Evolutionary conservation across 2,888 invertebrate genomes (phyloP).

Genomic region (Dinocampus coccinellae): DNA sequence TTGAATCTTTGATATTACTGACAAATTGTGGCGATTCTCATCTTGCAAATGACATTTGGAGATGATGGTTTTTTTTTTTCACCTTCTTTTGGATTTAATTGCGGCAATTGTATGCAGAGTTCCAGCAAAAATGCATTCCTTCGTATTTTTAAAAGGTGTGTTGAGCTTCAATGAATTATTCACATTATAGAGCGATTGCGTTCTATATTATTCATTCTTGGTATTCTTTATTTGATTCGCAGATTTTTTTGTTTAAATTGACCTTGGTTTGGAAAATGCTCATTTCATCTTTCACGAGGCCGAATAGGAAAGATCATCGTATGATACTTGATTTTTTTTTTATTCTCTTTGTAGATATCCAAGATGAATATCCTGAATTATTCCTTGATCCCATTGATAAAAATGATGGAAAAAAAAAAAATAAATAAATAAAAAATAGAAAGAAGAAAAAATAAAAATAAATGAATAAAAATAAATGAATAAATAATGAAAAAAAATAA

Average conservation of each 20-base stretch:
- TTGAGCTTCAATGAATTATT: not conserved
- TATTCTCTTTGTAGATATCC: too few relatives aligned
- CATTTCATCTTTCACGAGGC: not conserved
- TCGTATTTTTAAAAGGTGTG: conserved; percentile 45
- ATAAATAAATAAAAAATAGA: conserved; percentile 14
- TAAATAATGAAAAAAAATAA: conserved; percentile 21
- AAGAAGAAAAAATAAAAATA: conserved; percentile 33
- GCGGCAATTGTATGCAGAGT: conserved; percentile 51
- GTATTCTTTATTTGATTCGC: not conserved
- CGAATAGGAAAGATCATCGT: too few relatives aligned
- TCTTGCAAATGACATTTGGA: too few relatives aligned
- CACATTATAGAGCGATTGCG: not conserved
- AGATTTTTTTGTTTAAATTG: not conserved
- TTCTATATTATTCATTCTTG: not conserved
- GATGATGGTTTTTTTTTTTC: too few relatives aligned
- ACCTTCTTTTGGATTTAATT: too few relatives aligned
- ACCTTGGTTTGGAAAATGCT: not conserved
- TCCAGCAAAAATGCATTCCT: conserved; percentile 53
- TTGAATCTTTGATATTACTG: conserved; percentile 20
- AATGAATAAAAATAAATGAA: conserved; percentile 29
- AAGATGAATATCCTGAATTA: not conserved
- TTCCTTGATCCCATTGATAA: not conserved
- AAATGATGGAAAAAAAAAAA: conserved; percentile 26
- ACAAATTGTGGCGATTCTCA: conserved; percentile 24
- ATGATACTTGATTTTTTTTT: too few relatives aligned